Evolutionary conservation across 64 coral and sea anemone genomes (phyloP), one percentile per base, ranked within the genome.

Genomic region (Acropora tenuis): DNA sequence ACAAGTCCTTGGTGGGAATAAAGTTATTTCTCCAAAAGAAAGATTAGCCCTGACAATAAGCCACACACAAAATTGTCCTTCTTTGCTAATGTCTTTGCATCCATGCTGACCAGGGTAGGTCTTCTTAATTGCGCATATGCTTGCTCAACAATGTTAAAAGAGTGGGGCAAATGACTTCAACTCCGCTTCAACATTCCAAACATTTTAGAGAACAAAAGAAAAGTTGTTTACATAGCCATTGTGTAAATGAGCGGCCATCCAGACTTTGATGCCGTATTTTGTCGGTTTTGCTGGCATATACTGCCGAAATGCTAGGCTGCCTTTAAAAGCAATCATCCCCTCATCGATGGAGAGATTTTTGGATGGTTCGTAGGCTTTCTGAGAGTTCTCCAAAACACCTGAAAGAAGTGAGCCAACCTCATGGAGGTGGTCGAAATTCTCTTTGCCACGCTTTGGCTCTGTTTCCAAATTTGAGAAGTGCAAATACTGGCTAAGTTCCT

Each of bases 201-300:
- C 30, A 30, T 30, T 30, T 30, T 30, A 30, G 30, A 87, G n/a
- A 40, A 87, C 87, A 67, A 93, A 47, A 73, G 48, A 3, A 53
- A 87, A 93, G 16, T 93, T 93, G 3, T 50, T 6, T 4, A 93
- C 75, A 60, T 88, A 93, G 8, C 90, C 61, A 18, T 92, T 87
- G 8, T 13, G 13, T 2, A 86, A 53, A 42, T 85, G 48, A 2
- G 90, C 90, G 7, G 79, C 79, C 90, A 92, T 92, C 90, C 69
- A 92, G 50, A 92, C 80, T 78, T 92, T 92, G 41, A 91, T 92
- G 5, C 90, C 53, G 19, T 86, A 92, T 47, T 90, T 90, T 42
- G 78, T 90, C 13, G 88, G 88, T 44, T 90, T 90, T 3, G 88
- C 76, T 17, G 90, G 90, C 60, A 92, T 52, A 47, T 92, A 92